phyloP scores from a whole-genome alignment of 2,888 invertebrate species.

The Noctua pronuba region DNA sequence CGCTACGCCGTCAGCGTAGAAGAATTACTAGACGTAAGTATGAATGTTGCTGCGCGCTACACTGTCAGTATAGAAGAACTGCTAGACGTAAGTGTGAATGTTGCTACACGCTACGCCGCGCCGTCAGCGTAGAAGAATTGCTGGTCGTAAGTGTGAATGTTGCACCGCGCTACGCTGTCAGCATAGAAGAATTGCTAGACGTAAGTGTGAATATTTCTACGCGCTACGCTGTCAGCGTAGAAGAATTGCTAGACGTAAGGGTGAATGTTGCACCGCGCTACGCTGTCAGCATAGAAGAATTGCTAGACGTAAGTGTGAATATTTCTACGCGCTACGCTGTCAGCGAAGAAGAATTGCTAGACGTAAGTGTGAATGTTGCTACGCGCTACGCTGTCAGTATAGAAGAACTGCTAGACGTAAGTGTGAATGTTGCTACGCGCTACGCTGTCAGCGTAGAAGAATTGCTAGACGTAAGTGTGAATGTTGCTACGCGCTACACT shows the following conservation, averaged over 20 bases:
- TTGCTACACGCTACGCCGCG: background rate
- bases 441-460: background rate
- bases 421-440: background rate
- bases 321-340: background rate
- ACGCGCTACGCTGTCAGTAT: too few species aligned
- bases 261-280: background rate
- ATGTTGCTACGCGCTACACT: background rate
- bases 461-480: background rate
- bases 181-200: background rate
- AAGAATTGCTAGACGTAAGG: background rate
- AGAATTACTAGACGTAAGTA: too few species aligned
- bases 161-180: background rate
- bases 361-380: background rate
- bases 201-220: background rate
- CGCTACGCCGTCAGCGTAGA: background rate
- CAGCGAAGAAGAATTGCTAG: too few species aligned
- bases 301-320: background rate
- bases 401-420: background rate
- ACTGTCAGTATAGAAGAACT: background rate
- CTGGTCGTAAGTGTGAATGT: background rate
- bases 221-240: background rate
- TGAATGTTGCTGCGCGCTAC: background rate
- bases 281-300: background rate
- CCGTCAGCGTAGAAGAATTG: background rate
- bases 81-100: background rate